Percentiles rank a stretch among this genome's conserved stretches.
These are phyloP conservation scores for Sympetrum striolatum DNA, from an alignment of 2,888 invertebrate species.

Conservation along the genomic window DNA sequence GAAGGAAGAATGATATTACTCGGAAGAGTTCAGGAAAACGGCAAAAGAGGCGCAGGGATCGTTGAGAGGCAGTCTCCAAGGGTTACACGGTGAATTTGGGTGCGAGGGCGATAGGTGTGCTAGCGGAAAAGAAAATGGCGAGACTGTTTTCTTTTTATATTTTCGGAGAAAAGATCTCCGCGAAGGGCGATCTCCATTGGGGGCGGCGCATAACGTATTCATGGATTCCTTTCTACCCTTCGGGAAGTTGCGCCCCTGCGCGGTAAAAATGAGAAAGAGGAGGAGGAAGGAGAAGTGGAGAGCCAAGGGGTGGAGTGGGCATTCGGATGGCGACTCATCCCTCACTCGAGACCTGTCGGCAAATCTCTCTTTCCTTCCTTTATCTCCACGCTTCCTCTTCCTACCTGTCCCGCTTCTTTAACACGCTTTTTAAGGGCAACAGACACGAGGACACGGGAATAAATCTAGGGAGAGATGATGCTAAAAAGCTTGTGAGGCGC, in stretches of 20 bases:
- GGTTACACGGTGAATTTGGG: neutral
- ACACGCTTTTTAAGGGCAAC: neutral
- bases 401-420: neutral
- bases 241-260: slow-evolving; percentile 7
- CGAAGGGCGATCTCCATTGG: neutral
- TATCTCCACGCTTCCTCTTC: neutral
- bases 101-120: neutral
- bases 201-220: slow-evolving; percentile 16
- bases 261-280: neutral
- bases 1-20: no score
- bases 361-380: neutral
- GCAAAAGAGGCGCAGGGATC: neutral
- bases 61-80: neutral
- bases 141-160: neutral
- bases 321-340: neutral
- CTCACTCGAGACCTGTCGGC: neutral
- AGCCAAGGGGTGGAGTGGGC: neutral
- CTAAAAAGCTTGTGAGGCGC: no score
- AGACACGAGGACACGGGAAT: no score
- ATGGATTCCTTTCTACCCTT: slow-evolving; percentile 16
- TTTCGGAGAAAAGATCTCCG: neutral
- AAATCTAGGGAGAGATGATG: no score
- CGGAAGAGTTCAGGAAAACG: no score
- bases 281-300: neutral
- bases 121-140: neutral